Conservation (phyloP, 2,888 invertebrate species). For the Tipula vernalis region DNA sequence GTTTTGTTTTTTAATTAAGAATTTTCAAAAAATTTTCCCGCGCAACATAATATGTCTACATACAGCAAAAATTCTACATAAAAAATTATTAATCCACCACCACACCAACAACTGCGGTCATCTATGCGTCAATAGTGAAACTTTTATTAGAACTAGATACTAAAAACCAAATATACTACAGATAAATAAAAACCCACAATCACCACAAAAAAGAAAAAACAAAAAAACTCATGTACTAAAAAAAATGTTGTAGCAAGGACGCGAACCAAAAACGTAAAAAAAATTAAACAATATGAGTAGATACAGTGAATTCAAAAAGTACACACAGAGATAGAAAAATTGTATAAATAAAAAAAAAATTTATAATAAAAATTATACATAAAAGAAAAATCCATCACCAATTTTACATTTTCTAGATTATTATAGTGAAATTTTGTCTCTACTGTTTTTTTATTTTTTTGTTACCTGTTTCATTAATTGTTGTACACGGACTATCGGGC, state of each 20-base stretch:
- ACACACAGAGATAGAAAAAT: background rate
- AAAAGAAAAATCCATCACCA: background rate
- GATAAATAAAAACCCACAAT: background rate
- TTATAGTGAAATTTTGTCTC: background rate
- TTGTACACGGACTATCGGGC: conserved; percentile 70
- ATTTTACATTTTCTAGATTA: background rate
- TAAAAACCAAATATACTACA: background rate
- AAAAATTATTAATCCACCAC: background rate
- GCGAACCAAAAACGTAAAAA: background rate
- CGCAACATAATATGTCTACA: background rate
- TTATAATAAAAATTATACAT: background rate
- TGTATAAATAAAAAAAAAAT: background rate
- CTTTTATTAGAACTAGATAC: background rate
- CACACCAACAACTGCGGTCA: background rate
- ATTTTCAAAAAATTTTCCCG: background rate
- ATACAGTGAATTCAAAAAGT: background rate
- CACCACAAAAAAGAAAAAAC: background rate
- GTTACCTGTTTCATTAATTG: conserved; percentile 69
- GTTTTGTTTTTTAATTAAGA: background rate
- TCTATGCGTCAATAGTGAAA: background rate
- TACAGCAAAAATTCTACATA: background rate
- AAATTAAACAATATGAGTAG: background rate
- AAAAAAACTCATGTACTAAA: background rate
- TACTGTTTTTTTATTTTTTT: conserved; percentile 25
- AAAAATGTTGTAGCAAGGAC: background rate